These are phyloP conservation scores for Pandemis corylana DNA, from an alignment of 2,888 invertebrate genomes.

Conservation along the genomic window DNA sequence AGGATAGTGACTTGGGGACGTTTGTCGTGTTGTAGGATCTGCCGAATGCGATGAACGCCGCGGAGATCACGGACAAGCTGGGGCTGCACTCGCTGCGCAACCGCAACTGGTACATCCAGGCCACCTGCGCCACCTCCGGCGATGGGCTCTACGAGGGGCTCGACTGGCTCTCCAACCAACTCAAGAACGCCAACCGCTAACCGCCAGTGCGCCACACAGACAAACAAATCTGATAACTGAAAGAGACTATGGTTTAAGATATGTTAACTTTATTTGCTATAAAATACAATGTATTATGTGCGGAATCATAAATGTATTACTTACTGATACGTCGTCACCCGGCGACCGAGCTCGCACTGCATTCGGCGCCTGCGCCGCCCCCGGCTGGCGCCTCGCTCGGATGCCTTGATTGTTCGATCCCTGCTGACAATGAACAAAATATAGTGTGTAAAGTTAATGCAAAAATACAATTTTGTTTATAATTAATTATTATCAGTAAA, in stretches of 20 bases:
- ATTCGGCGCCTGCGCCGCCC: slow-evolving; percentile 42
- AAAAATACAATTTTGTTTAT: slow-evolving; percentile 79
- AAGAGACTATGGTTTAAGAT: slow-evolving; percentile 85
- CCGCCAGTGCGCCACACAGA: slow-evolving; percentile 72
- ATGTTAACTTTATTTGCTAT: slow-evolving; percentile 85
- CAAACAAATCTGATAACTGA: slow-evolving; percentile 79
- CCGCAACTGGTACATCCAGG: slow-evolving; percentile 99
- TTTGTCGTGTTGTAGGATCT: slow-evolving; percentile 90
- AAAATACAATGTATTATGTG: slow-evolving; percentile 83
- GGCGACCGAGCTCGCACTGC: slow-evolving; percentile 69
- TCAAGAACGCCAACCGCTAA: slow-evolving; percentile 99
- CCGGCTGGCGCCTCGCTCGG: slow-evolving; percentile 47
- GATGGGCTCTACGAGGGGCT: slow-evolving; percentile 99
- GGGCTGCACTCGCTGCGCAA: slow-evolving; percentile 99
- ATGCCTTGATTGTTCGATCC: slow-evolving; percentile 75
- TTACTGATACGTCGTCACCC: slow-evolving; percentile 65
- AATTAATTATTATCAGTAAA: slow-evolving; percentile 63
- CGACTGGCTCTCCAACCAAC: slow-evolving; percentile 99
- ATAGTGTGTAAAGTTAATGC: slow-evolving; percentile 81
- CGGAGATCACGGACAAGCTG: slow-evolving; percentile 99
- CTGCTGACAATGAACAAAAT: slow-evolving; percentile 80
- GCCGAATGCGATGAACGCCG: slow-evolving; percentile 99
- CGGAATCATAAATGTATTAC: slow-evolving; percentile 80
- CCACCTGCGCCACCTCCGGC: slow-evolving; percentile 99
- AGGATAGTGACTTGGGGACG: not conserved